phyloP scores from a whole-genome alignment of 2,797 vertebrate species.

The Mycteria americana region DNA sequence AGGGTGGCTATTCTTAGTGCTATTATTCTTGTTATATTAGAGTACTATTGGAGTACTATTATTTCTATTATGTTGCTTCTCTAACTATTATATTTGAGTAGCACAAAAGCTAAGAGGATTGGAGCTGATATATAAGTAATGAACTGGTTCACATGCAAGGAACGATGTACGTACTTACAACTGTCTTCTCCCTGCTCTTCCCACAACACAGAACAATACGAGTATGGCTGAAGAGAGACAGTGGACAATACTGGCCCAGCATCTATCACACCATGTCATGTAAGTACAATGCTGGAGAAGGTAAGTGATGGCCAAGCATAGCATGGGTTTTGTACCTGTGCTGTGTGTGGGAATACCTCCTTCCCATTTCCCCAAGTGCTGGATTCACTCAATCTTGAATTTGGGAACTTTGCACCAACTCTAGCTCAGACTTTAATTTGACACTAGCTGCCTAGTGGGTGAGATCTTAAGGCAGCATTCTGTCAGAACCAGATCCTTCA shows the following conservation, averaged over 20 bases:
- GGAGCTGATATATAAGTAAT: neutral
- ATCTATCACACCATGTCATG: slow-evolving; percentile 96
- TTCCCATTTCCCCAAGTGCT: neutral
- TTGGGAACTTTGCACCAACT: neutral
- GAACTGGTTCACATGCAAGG: neutral
- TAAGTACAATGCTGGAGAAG: slow-evolving; percentile 74
- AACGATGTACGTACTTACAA: neutral
- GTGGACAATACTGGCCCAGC: slow-evolving; percentile 97
- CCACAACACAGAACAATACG: slow-evolving; percentile 84
- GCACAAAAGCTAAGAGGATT: neutral
- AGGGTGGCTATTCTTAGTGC: neutral
- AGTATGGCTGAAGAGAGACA: slow-evolving; percentile 97
- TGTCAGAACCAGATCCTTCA: neutral
- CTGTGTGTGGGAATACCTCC: neutral
- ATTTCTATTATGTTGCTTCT: neutral
- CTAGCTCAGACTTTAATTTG: neutral
- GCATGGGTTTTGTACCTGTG: neutral
- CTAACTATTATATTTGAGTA: neutral
- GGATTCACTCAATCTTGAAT: neutral
- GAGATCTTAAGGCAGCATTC: neutral
- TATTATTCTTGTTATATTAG: neutral
- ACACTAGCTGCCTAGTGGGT: neutral
- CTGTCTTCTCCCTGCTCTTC: neutral
- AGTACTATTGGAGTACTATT: neutral
- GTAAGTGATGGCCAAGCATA: neutral